A percentile compares a stretch with the other conserved stretches of the same genome.
These are phyloP conservation scores for Lepidurus arcticus DNA, from an alignment of 1,140 invertebrate species.

Conservation along the genomic window DNA sequence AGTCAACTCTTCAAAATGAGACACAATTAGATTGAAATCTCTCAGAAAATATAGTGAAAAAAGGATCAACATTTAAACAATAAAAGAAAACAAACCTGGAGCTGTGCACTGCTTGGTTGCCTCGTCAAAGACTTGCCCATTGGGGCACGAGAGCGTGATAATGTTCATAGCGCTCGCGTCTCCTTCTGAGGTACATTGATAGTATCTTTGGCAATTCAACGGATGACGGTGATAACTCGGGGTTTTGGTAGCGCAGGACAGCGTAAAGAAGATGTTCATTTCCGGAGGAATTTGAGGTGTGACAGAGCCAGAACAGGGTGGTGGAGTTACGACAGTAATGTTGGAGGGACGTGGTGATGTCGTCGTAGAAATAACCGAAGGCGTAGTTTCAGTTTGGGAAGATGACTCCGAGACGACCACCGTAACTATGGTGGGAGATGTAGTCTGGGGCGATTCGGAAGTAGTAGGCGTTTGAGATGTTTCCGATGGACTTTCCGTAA, in stretches of 20 bases:
- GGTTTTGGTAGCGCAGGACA: slow-evolving; percentile 35
- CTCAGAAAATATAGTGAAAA: background rate
- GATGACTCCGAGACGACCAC: background rate
- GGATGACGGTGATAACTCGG: slow-evolving; percentile 56
- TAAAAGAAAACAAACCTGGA: slow-evolving; percentile 38
- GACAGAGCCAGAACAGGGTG: slow-evolving; percentile 31
- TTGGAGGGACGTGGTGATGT: slow-evolving; percentile 31
- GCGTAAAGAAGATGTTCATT: slow-evolving; percentile 22
- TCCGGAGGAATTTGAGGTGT: slow-evolving; percentile 1
- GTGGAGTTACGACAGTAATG: slow-evolving; percentile 30
- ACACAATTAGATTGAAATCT: background rate
- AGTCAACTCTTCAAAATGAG: background rate
- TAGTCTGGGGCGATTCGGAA: background rate
- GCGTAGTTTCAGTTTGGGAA: background rate
- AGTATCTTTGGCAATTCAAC: slow-evolving; percentile 74
- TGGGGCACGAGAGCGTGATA: slow-evolving; percentile 64
- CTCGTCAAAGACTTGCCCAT: slow-evolving; percentile 68
- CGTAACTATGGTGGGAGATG: background rate
- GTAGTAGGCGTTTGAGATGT: slow-evolving; percentile 28
- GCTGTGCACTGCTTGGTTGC: slow-evolving; percentile 61
- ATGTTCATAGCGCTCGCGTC: slow-evolving; percentile 63
- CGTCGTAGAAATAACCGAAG: background rate
- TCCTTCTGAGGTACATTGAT: slow-evolving; percentile 64
- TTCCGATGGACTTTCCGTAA: slow-evolving; percentile 30
- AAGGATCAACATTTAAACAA: background rate